Evolutionary conservation across 2,797 vertebrate genomes (phyloP), one percentile per base, ranked within the genome.

Genomic region (Odontamblyopus rebecca): DNA sequence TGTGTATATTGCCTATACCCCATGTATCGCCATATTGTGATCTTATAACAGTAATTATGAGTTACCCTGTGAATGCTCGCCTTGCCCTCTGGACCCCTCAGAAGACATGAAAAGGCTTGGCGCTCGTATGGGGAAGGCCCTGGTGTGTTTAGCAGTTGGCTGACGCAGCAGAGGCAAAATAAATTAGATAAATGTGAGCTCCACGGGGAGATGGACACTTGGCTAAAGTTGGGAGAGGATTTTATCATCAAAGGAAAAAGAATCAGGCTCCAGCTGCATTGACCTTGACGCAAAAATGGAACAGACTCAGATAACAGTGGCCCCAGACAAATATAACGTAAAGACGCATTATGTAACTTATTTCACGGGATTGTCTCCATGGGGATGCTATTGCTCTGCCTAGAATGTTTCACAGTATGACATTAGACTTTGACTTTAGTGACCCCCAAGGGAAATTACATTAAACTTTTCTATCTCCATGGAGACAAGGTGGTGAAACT

Each of bases 131-230:
- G 61, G 76, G 73, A 82, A 76, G 80, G 84, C 85, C 69, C 73
- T 76, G 79, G 77, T 80, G 82, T 90, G 86, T 91, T 91, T 87
- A 85, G 85, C 76, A 78, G 77, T 76, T 85, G 87, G 85, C 88
- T 88, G 77, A 84, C 74, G 32, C 65, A 65, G 68, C 30, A 63
- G 72, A 19, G 68, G 77, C 77, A 73, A 76, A 86, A 86, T 90
- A 90, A 91, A 88, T 89, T 86, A 88, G 88, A 90, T 91, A 91
- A 88, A 91, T 89, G 83, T 85, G 72, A 71, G 77, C 81, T 83
- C 79, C 69, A 54, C 26, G 59, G 78, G 79, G 82, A 76, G 81
- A 83, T 0, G 70, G 86, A 91, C 89, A 84, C 81, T 90, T 89
- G 82, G 81, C 81, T 82, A 63, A 82, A 86, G 81, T 77, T 76